These are phyloP conservation scores for Lottia gigantea DNA, from an alignment of 2,888 invertebrate genomes.

Conservation along the genomic window DNA sequence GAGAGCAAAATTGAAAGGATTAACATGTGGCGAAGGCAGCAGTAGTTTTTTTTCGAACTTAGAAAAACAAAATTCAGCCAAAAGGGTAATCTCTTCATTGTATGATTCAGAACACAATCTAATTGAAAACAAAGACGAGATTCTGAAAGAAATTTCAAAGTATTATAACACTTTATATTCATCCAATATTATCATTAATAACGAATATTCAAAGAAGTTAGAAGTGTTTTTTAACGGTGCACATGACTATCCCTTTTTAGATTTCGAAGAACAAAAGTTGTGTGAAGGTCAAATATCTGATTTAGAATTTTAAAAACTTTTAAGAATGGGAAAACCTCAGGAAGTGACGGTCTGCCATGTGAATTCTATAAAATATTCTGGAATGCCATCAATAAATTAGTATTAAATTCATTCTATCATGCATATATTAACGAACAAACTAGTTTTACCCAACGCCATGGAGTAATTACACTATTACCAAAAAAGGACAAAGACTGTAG, in stretches of 20 bases:
- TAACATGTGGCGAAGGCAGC: constrained; percentile 3
- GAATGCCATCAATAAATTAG: background rate
- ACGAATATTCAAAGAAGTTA: background rate
- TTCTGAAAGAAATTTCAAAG: background rate
- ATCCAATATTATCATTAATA: constrained; percentile 2
- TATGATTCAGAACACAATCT: too few relatives aligned
- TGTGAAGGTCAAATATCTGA: background rate
- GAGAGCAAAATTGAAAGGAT: background rate
- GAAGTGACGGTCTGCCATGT: constrained; percentile 13
- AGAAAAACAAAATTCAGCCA: too few relatives aligned
- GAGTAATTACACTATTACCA: constrained; percentile 15
- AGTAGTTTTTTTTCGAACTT: background rate
- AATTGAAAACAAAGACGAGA: too few relatives aligned
- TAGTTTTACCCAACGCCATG: constrained; percentile 10
- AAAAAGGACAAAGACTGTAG: constrained; percentile 12
- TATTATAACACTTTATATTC: constrained; percentile 18
- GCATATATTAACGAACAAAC: background rate
- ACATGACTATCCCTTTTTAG: too few relatives aligned
- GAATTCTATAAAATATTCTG: constrained; percentile 18
- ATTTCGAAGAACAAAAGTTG: background rate
- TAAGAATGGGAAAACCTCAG: constrained; percentile 16
- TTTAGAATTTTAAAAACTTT: constrained; percentile 13
- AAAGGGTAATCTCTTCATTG: too few relatives aligned
- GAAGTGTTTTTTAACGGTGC: background rate
- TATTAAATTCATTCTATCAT: constrained; percentile 10